Evolutionary conservation across 2,797 vertebrate species (phyloP).

Genomic region (Telmatherina bonti): DNA sequence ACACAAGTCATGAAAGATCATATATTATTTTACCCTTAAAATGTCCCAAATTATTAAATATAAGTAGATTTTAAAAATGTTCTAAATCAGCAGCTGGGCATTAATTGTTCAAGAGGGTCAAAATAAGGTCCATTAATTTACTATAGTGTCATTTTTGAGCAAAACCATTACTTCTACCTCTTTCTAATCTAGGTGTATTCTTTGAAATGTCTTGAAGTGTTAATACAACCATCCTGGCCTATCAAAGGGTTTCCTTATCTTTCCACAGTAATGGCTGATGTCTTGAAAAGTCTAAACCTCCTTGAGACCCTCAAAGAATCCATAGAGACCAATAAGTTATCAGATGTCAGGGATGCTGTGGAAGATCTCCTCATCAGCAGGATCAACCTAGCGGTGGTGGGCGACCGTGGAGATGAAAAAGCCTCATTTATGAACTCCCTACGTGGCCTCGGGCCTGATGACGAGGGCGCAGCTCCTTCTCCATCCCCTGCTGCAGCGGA

Average conservation of each 20-base stretch:
- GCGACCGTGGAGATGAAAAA: conserved; percentile 73
- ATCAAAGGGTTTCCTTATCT: neutral
- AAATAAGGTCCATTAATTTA: neutral
- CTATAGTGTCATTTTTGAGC: neutral
- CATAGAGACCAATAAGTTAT: conserved; percentile 78
- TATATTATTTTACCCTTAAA: neutral
- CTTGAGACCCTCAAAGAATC: conserved; percentile 80
- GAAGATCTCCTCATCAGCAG: conserved; percentile 83
- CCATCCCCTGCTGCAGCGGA: conserved; percentile 49
- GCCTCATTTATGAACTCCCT: conserved; percentile 76
- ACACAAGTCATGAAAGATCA: neutral
- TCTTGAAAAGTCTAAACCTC: conserved; percentile 77
- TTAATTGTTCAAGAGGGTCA: neutral
- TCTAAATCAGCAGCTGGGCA: neutral
- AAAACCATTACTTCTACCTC: neutral
- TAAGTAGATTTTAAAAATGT: neutral
- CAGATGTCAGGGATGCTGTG: conserved; percentile 79
- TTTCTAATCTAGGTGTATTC: neutral
- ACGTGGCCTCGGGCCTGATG: conserved; percentile 66
- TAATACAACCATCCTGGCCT: neutral
- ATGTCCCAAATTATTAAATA: neutral
- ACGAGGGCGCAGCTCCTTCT: conserved; percentile 66
- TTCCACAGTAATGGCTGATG: conserved; percentile 74
- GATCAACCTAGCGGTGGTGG: conserved; percentile 76
- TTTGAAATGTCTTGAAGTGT: neutral